Conservation (phyloP, 2,888 invertebrate species). For the Cryptocephalus primarius region DNA sequence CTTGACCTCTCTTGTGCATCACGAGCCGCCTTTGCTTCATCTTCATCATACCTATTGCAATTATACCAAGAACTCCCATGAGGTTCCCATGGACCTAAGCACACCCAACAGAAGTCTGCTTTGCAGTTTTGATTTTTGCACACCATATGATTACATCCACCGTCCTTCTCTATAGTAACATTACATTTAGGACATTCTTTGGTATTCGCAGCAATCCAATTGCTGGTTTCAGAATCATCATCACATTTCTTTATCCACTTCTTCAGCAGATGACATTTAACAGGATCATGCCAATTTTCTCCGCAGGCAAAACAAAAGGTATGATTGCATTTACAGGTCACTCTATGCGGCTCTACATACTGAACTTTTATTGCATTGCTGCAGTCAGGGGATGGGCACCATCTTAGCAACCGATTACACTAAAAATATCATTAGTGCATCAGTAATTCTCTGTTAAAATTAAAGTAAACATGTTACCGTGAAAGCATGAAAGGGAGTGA, state of each 20-base stretch:
- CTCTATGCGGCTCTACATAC: slow-evolving; percentile 83
- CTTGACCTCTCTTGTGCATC: slow-evolving; percentile 93
- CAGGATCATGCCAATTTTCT: slow-evolving; percentile 97
- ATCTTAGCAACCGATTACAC: slow-evolving; percentile 91
- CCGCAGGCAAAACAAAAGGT: slow-evolving; percentile 95
- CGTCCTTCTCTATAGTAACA: slow-evolving; percentile 93
- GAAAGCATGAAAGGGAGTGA: no score
- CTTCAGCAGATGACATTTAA: slow-evolving; percentile 82
- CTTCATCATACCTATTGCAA: slow-evolving; percentile 92
- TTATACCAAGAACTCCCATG: slow-evolving; percentile 98
- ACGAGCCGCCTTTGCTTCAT: slow-evolving; percentile 90
- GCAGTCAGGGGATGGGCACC: slow-evolving; percentile 98
- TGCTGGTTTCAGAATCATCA: slow-evolving; percentile 97
- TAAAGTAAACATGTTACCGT: no score
- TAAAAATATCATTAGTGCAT: slow-evolving; percentile 33
- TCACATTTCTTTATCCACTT: slow-evolving; percentile 99
- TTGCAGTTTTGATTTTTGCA: slow-evolving; percentile 98
- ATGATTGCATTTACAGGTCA: slow-evolving; percentile 86
- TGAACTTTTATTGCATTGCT: slow-evolving; percentile 88
- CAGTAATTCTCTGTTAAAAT: not conserved
- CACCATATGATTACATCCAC: slow-evolving; percentile 98
- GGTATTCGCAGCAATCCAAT: slow-evolving; percentile 99
- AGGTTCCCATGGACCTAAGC: slow-evolving; percentile 97
- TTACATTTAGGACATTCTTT: slow-evolving; percentile 99
- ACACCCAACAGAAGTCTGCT: slow-evolving; percentile 99